Evolutionary conservation across 2,888 invertebrate genomes (phyloP).

Genomic region (Bembecia ichneumoniformis): DNA sequence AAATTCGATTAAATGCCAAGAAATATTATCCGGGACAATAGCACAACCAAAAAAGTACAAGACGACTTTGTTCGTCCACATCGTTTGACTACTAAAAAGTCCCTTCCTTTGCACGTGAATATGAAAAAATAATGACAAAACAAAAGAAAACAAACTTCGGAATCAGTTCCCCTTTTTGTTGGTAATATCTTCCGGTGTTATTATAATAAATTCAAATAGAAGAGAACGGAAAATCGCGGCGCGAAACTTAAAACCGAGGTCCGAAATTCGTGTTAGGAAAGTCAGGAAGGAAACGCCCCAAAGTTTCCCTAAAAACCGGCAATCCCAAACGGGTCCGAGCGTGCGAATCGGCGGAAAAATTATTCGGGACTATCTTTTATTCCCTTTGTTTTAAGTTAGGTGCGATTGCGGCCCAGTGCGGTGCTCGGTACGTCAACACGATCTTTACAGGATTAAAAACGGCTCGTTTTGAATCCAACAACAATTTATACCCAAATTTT

Average conservation of each 20-base stretch:
- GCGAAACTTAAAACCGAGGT: constrained; percentile 44
- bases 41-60: no score
- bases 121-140: background rate
- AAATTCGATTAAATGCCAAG: no score
- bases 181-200: constrained; percentile 41
- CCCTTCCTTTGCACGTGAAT: background rate
- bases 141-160: constrained; percentile 10
- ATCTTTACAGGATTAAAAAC: constrained; percentile 13
- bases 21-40: no score
- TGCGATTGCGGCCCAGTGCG: constrained; percentile 23
- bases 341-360: constrained; percentile 50
- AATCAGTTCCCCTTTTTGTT: constrained; percentile 36
- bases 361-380: constrained; percentile 59
- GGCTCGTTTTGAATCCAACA: background rate
- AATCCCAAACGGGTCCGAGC: constrained; percentile 54
- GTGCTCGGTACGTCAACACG: constrained; percentile 20
- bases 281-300: constrained; percentile 60
- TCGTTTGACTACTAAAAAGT: background rate
- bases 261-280: constrained; percentile 47
- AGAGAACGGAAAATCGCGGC: constrained; percentile 43
- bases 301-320: constrained; percentile 16
- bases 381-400: constrained; percentile 61
- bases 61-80: no score
- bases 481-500: constrained; percentile 5
- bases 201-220: constrained; percentile 53